Base-by-base conservation (phyloP, 2,113 vertebrate species). In the Callopanchax toddi region DNA sequence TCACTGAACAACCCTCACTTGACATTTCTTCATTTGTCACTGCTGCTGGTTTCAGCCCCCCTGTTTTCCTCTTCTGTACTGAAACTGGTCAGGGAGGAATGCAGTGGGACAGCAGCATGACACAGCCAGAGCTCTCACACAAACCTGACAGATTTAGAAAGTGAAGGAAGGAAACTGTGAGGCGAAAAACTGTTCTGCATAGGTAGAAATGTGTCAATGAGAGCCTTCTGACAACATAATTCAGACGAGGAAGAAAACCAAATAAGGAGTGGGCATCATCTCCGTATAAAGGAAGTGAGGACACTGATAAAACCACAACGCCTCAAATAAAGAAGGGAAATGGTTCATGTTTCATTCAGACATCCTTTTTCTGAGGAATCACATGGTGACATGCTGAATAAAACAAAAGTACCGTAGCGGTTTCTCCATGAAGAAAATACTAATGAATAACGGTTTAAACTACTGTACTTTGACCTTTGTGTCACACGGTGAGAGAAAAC, bases 21-120 rank as follows among this genome's bases (percentile, higher is more conserved):
- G 79, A n/a, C n/a, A n/a, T n/a, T n/a, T n/a, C n/a, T n/a, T n/a
- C n/a, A n/a, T n/a, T 68, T 67, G 64, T 74, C 73, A 64, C 18
- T 18, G 26, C 34, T 58, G 61, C 64, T 32, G 39, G 50, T 72
- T 51, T 81, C 46, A 37, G 48, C 40, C 74, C 34, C 58, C 52
- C 22, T 50, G 18, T n/a, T n/a, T n/a, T n/a, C 37, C 52, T 43
- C 50, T 52, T 49, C 2, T 29, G 49, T 22, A 18, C 66, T 45
- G 23, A 53, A 84, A 73, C 69, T 76, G 81, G 82, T 60, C 77
- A 72, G 59, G 45, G 56, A 80, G 76, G 87, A 87, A 88, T 88
- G 86, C 20, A 34, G 74, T 23, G 55, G 63, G 34, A 62, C 46
- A 61, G 57, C 71, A 64, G 73, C 45, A 25, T 86, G 78, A 87